phyloP scores from a whole-genome alignment of 2,888 invertebrate species.

The Tubiluchus corallicola region DNA sequence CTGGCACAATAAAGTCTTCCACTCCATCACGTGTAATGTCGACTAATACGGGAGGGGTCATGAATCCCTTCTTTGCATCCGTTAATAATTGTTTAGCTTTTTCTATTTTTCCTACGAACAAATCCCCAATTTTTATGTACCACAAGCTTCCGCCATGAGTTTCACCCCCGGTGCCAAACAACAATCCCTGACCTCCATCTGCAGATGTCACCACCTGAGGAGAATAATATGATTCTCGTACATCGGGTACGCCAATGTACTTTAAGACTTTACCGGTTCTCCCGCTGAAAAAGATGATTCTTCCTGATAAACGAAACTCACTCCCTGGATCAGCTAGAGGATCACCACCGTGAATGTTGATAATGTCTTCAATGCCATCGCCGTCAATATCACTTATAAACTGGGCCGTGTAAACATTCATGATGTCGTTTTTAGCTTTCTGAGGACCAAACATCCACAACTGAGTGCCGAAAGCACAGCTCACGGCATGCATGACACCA shows the following conservation, averaged over 20 bases:
- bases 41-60: conserved; percentile 41
- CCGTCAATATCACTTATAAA: conserved; percentile 14
- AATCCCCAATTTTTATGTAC: conserved; percentile 37
- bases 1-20: conserved; percentile 49
- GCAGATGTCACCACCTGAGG: conserved; percentile 37
- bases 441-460: conserved; percentile 41
- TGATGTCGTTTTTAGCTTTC: conserved; percentile 33
- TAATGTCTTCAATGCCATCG: conserved; percentile 47
- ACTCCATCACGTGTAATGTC: conserved; percentile 51
- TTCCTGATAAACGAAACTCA: conserved; percentile 36
- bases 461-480: conserved; percentile 43
- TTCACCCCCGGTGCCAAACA: conserved; percentile 55
- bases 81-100: conserved; percentile 37
- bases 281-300: conserved; percentile 49
- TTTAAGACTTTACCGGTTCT: conserved; percentile 43
- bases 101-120: conserved; percentile 26
- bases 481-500: conserved; percentile 44
- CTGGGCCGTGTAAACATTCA: conserved; percentile 20
- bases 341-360: conserved; percentile 44
- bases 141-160: conserved; percentile 50
- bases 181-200: conserved; percentile 37
- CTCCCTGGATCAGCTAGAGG: conserved; percentile 32
- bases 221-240: conserved; percentile 49
- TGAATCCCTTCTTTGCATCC: conserved; percentile 43
- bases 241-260: conserved; percentile 40